Conservation (phyloP, 2,113 vertebrate species). For the Microcebus lehilahytsara region DNA sequence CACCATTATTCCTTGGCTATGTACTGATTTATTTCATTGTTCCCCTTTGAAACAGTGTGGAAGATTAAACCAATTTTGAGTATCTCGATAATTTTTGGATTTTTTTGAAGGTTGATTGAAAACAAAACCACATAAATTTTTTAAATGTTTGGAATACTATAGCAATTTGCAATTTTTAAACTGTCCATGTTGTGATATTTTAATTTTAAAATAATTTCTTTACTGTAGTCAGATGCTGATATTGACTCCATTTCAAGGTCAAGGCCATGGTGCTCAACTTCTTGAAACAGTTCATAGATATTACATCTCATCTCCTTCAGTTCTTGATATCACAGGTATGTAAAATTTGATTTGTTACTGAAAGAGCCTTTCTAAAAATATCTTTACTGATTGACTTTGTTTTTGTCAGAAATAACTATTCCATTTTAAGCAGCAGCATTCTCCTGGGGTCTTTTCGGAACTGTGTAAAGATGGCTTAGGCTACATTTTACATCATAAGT, state of each 20-base stretch:
- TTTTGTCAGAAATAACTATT: conserved; percentile 49
- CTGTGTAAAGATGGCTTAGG: conserved; percentile 20
- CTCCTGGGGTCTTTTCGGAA: not conserved
- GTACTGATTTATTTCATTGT: conserved; percentile 84
- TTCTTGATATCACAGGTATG: conserved; percentile 98
- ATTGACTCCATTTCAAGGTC: conserved; percentile 98
- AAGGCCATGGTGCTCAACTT: conserved; percentile 98
- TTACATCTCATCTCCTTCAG: conserved; percentile 92
- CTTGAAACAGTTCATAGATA: conserved; percentile 97
- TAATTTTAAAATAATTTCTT: conserved; percentile 77
- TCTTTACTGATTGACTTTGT: not conserved
- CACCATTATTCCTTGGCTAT: conserved; percentile 80
- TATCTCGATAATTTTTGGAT: conserved; percentile 71
- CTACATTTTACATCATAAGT: conserved; percentile 46
- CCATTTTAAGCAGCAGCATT: conserved; percentile 28
- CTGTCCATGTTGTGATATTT: conserved; percentile 49
- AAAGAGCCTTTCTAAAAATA: conserved; percentile 33
- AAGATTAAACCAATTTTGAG: conserved; percentile 76
- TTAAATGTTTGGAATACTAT: conserved; percentile 41
- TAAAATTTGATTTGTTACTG: conserved; percentile 60
- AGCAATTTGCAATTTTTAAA: conserved; percentile 52
- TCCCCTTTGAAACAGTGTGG: conserved; percentile 68
- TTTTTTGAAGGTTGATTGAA: not conserved
- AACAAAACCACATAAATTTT: conserved; percentile 28
- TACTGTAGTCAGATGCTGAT: conserved; percentile 97